Evolutionary conservation across 2,888 invertebrate genomes (phyloP).

Genomic region (Hypolimnas misippus): DNA sequence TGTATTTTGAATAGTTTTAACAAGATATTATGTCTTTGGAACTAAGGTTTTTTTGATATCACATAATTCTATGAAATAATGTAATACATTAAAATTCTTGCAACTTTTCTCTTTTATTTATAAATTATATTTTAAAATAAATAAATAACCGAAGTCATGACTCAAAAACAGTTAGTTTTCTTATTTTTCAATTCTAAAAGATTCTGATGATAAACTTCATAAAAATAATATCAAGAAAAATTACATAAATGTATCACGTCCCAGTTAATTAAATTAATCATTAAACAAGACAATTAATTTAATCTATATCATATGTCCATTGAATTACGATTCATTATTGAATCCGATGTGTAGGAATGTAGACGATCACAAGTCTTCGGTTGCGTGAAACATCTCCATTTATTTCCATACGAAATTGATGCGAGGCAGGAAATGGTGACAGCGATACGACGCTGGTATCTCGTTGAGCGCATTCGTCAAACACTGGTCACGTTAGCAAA

Average conservation of each 20-base stretch:
- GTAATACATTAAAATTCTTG: no score
- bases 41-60: no score
- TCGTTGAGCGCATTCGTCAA: constrained; percentile 53
- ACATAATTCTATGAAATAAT: no score
- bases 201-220: neutral
- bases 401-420: constrained; percentile 68
- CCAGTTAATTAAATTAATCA: neutral
- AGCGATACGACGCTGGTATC: constrained; percentile 56
- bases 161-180: no score
- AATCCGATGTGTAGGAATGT: constrained; percentile 34
- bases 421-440: constrained; percentile 59
- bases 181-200: no score
- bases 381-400: constrained; percentile 52
- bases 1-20: no score
- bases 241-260: neutral
- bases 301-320: neutral
- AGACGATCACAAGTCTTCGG: constrained; percentile 36
- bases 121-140: no score
- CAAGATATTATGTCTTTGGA: no score
- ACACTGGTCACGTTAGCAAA: constrained; percentile 50
- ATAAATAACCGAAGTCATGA: no score
- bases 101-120: no score
- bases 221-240: neutral
- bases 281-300: neutral
- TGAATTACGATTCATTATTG: neutral